These are phyloP conservation scores for Ochlodes sylvanus DNA, from an alignment of 2,888 invertebrate genomes.

Conservation along the genomic window DNA sequence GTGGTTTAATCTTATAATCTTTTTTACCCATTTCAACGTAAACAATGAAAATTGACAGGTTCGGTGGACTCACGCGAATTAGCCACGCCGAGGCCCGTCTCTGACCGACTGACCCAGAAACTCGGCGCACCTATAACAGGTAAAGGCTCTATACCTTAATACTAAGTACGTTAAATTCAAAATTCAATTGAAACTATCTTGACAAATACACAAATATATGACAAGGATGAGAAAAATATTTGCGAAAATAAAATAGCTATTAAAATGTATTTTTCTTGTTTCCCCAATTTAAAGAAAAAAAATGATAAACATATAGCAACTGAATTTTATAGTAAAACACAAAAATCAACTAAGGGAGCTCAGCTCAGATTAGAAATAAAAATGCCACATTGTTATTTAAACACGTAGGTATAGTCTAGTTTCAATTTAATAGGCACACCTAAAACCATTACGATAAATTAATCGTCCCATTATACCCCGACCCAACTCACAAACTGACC, in stretches of 20 bases:
- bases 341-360: too few relatives aligned
- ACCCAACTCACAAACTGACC: neutral
- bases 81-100: slow-evolving; percentile 34
- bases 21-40: slow-evolving; percentile 27
- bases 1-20: slow-evolving; percentile 36
- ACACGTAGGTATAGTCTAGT: neutral
- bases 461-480: neutral
- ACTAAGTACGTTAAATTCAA: slow-evolving; percentile 12
- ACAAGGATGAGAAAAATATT: neutral
- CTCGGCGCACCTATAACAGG: slow-evolving; percentile 31
- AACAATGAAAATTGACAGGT: slow-evolving; percentile 34
- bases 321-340: too few relatives aligned
- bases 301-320: too few relatives aligned
- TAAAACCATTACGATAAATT: slow-evolving; percentile 1
- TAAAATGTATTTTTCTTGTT: too few relatives aligned
- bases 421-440: too few relatives aligned
- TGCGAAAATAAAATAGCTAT: too few relatives aligned
- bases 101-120: slow-evolving; percentile 37
- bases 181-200: neutral
- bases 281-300: too few relatives aligned
- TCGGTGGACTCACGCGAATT: slow-evolving; percentile 36
- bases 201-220: slow-evolving; percentile 3
- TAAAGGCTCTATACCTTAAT: slow-evolving; percentile 34
- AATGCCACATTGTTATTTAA: neutral
- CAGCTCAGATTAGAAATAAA: neutral